Percentiles rank a stretch among this genome's conserved stretches.
Evolutionary conservation across 37 sponge, comb jelly and placozoan genomes (phyloP).

Genomic region (Haliclona indistincta): DNA sequence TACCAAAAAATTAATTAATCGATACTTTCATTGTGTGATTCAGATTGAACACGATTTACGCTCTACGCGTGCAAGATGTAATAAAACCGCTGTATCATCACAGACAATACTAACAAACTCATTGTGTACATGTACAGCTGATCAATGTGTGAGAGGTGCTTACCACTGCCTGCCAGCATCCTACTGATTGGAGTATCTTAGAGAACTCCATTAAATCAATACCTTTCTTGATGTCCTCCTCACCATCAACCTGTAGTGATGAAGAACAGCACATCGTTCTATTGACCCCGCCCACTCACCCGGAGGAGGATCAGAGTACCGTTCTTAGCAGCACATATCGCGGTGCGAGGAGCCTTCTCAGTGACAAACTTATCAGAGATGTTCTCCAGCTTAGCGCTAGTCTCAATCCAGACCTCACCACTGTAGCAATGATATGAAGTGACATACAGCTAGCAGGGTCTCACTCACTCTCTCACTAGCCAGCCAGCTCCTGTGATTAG

Average conservation of each 20-base stretch:
- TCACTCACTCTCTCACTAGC: constrained; percentile 61
- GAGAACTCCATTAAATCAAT: constrained; percentile 65
- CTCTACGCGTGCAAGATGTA: too few species aligned
- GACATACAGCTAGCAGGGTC: background rate
- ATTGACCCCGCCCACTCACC: constrained; percentile 14
- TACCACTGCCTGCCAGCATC: constrained; percentile 56
- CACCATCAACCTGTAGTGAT: constrained; percentile 68
- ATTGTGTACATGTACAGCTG: too few species aligned
- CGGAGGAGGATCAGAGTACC: constrained; percentile 52
- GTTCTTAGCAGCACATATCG: constrained; percentile 31
- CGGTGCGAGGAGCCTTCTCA: constrained; percentile 70
- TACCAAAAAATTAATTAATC: too few species aligned
- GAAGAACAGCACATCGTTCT: background rate
- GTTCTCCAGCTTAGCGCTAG: constrained; percentile 36
- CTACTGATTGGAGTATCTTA: constrained; percentile 40
- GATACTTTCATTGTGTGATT: too few species aligned
- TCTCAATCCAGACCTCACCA: constrained; percentile 43
- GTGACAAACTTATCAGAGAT: constrained; percentile 54
- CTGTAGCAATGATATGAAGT: constrained; percentile 32
- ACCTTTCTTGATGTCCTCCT: constrained; percentile 50
- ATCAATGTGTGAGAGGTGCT: too few species aligned
- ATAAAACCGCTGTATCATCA: too few species aligned
- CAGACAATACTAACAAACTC: too few species aligned
- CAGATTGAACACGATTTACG: too few species aligned
- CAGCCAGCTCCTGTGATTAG: constrained; percentile 72